Evolutionary conservation across 2,888 invertebrate genomes (phyloP).

Genomic region (Eretmocerus hayati): DNA sequence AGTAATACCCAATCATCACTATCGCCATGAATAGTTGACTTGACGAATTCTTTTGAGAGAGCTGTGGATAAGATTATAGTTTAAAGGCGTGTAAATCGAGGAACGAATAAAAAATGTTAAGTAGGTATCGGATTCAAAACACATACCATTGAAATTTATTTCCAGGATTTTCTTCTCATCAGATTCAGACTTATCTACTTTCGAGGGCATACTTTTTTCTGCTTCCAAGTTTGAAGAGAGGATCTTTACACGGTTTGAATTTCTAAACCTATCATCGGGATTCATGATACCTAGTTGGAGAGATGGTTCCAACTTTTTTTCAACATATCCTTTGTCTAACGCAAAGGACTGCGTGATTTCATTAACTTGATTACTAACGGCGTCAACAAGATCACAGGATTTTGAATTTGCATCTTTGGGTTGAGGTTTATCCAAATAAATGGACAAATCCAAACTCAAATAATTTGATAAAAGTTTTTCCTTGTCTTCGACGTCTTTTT

Average conservation of each 20-base stretch:
- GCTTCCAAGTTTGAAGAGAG: too few species aligned
- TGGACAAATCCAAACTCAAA: slow-evolving; percentile 54
- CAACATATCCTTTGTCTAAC: too few species aligned
- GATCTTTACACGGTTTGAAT: too few species aligned
- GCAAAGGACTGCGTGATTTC: not conserved
- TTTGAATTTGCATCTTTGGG: slow-evolving; percentile 24
- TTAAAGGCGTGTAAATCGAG: not conserved
- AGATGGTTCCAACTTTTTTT: not conserved
- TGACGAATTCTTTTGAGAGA: slow-evolving; percentile 37
- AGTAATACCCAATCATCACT: slow-evolving; percentile 39
- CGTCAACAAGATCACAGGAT: not conserved
- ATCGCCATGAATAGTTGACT: slow-evolving; percentile 33
- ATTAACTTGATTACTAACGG: not conserved
- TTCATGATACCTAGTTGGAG: too few species aligned
- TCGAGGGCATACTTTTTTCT: not conserved
- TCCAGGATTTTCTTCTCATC: slow-evolving; percentile 21
- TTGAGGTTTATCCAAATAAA: slow-evolving; percentile 36
- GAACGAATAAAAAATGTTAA: too few species aligned
- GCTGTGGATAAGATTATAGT: too few species aligned
- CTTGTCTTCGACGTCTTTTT: slow-evolving; percentile 66
- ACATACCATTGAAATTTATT: slow-evolving; percentile 30
- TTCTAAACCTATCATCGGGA: too few species aligned
- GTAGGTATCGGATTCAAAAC: too few species aligned
- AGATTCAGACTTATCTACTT: not conserved
- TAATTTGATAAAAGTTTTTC: slow-evolving; percentile 65